phyloP scores from a whole-genome alignment of 2,888 invertebrate species.

The Pollenia labialis region DNA sequence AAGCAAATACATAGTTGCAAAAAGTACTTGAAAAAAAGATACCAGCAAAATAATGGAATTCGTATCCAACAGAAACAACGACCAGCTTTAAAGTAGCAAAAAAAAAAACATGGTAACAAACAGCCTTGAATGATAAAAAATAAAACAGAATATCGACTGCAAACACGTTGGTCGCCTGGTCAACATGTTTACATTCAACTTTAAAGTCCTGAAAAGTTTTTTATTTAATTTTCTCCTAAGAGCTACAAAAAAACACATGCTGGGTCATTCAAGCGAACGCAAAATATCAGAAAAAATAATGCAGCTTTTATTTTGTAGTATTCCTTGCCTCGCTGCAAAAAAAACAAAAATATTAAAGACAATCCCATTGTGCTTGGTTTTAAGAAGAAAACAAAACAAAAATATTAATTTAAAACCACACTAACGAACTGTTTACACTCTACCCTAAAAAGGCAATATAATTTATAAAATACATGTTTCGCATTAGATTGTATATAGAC shows the following conservation, averaged over 20 bases:
- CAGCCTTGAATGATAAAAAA: conserved; percentile 54
- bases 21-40: conserved; percentile 5
- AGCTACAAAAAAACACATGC: conserved; percentile 51
- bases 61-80: conserved; percentile 2
- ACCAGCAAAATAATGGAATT: not conserved
- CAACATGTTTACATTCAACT: conserved; percentile 51
- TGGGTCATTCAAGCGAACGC: conserved; percentile 50
- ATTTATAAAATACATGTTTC: not conserved
- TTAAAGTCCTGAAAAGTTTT: conserved; percentile 45
- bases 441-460: not conserved
- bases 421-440: conserved; percentile 10
- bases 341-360: conserved; percentile 22
- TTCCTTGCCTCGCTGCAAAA: not conserved
- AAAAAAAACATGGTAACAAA: conserved; percentile 19
- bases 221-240: conserved; percentile 1
- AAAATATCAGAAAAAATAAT: conserved; percentile 50
- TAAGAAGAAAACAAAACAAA: not conserved
- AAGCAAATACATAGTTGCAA: conserved; percentile 38
- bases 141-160: not conserved
- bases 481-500: too few species aligned
- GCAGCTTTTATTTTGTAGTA: conserved; percentile 61
- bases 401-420: not conserved
- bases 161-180: conserved; percentile 53
- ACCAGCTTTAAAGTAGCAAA: conserved; percentile 6
- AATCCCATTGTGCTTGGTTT: not conserved